phyloP scores from a whole-genome alignment of 2,888 invertebrate species.

The Neuroscelio doddi region DNA sequence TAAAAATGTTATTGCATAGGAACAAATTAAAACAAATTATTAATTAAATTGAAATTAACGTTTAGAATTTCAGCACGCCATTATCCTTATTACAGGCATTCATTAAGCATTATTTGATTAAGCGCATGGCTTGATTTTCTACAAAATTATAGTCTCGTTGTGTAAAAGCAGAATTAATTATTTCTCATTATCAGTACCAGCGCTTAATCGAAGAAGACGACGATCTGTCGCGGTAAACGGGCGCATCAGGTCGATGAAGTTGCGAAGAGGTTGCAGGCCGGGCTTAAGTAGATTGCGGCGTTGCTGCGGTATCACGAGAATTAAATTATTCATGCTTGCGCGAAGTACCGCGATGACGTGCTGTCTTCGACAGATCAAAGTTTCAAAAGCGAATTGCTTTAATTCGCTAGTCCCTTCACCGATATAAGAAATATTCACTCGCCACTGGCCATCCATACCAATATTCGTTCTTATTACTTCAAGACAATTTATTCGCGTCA shows the following conservation, averaged over 20 bases:
- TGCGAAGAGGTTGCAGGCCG: conserved; percentile 1
- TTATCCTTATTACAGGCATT: no score
- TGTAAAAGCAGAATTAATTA: conserved; percentile 2
- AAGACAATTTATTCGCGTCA: no score
- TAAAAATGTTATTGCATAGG: no score
- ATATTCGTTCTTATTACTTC: neutral
- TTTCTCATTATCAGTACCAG: neutral
- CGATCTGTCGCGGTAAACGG: conserved; percentile 3
- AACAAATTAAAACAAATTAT: no score
- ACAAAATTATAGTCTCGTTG: neutral
- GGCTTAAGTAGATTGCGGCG: conserved; percentile 23
- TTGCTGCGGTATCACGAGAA: conserved; percentile 25
- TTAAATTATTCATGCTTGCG: conserved; percentile 51
- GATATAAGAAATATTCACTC: neutral
- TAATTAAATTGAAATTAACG: no score
- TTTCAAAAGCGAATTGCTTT: conserved; percentile 27
- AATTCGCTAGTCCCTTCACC: neutral
- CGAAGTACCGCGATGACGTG: conserved; percentile 30
- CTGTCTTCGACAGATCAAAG: conserved; percentile 26
- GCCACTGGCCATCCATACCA: neutral
- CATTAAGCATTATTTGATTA: neutral
- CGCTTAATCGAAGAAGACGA: conserved; percentile 10
- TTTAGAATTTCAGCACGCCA: no score
- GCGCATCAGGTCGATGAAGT: neutral
- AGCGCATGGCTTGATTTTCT: neutral